Evolutionary conservation across 2,113 vertebrate species (phyloP).

Genomic region (Callochromis pleurospilus): DNA sequence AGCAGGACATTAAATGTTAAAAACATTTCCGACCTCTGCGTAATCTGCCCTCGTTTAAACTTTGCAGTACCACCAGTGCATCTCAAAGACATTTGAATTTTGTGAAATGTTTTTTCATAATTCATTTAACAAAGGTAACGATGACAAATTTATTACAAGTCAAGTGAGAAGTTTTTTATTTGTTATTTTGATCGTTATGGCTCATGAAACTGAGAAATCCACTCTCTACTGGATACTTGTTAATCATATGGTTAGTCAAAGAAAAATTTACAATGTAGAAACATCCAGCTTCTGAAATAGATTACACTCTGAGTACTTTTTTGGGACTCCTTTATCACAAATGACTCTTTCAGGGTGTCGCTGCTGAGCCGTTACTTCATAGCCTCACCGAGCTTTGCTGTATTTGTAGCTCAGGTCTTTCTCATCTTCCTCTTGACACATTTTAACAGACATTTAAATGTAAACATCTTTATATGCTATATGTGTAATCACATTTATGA

Average conservation of each 20-base stretch:
- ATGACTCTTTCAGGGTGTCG: rapidly evolving
- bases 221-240: background rate
- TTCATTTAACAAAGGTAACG: background rate
- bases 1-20: background rate
- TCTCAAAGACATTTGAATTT: background rate
- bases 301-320: background rate
- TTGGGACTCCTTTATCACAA: background rate
- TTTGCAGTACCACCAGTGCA: background rate
- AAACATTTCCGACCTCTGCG: background rate
- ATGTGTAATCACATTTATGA: rapidly evolving
- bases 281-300: background rate
- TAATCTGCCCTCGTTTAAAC: background rate
- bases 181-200: background rate
- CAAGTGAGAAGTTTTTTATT: background rate
- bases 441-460: background rate
- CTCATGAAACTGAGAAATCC: background rate
- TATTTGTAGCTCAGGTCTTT: background rate
- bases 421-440: background rate
- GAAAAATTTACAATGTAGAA: background rate
- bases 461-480: background rate
- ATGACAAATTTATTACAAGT: background rate
- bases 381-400: background rate
- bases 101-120: background rate
- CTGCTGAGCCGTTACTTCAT: rapidly evolving
- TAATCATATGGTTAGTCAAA: background rate